Evolutionary conservation across 2,888 invertebrate genomes (phyloP), one percentile per base, ranked within the genome.

Genomic region (Nomada fabriciana): DNA sequence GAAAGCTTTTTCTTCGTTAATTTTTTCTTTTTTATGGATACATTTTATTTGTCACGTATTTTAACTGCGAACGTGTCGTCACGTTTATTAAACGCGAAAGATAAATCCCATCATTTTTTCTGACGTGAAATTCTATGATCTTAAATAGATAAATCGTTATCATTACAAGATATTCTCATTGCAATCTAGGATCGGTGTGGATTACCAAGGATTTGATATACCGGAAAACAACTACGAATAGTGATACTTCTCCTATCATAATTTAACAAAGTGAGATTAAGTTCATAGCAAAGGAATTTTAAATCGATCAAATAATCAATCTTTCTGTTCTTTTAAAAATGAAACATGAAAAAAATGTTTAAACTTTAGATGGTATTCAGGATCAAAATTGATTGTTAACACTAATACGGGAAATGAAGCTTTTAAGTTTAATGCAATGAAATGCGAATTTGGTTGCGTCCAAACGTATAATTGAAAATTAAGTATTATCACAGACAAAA

Each of bases 111-210:
- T 77, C 69, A 73, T 77, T 65, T 83, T 65, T 63, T 55, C 5
- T 23, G 10, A 5, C 29, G 57, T 50, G 23, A 61, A 76, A 76
- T 83, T 43, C 29, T 61, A n/a, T 52, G 67, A 72, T 76, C 71
- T 60, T 36, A 18, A 68, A 60, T 42, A 82, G 82, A 82, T 83
- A 83, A 82, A 83, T 73, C 50, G 82, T 77, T 76, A 82, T 82
- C 72, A 29, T 72, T 59, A 2, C 52, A 36, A 69, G 68, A 82
- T 69, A 81, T 68, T 82, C 13, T 55, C 73, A 64, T 76, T 72
- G 4, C 20, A 20, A 64, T 74, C 64, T 69, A 69, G 25, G 15
- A 69, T 68, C 42, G 43, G 53, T 23, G 23, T 4, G 43, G 20
- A 53, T 67, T 80, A 25, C 13, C 29, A 29, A 78, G 11, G n/a